A percentile compares a stretch with the other conserved stretches of the same genome.
Evolutionary conservation across 2,113 vertebrate species (phyloP).

Genomic region (Galbula dea): DNA sequence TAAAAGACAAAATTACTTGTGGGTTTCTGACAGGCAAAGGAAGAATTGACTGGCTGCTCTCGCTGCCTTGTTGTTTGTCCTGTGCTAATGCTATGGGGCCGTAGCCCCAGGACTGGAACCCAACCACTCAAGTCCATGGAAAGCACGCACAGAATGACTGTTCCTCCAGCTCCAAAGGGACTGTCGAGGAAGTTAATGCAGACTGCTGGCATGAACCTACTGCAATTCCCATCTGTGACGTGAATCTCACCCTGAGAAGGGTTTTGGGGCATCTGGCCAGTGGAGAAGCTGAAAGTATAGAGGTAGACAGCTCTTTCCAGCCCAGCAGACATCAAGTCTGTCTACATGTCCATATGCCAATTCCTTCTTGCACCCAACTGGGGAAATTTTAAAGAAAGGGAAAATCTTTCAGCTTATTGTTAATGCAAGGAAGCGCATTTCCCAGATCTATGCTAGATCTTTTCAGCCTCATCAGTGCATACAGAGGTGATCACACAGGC

Average conservation of each 20-base stretch:
- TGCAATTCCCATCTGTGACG: constrained; percentile 4
- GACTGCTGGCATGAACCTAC: background rate
- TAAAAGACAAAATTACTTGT: background rate
- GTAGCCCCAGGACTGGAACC: background rate
- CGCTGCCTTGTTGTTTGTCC: rapidly evolving
- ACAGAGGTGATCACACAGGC: background rate
- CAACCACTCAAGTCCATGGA: rapidly evolving
- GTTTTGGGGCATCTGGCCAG: constrained; percentile 27
- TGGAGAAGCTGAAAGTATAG: background rate
- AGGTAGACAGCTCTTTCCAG: constrained; percentile 7
- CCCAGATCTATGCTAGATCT: background rate
- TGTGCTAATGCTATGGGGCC: background rate
- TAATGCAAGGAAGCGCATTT: background rate
- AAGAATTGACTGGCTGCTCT: background rate
- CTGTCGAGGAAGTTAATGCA: background rate
- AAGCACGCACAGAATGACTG: background rate
- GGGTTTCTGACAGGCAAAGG: background rate
- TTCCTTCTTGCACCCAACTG: background rate
- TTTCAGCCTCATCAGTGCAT: background rate
- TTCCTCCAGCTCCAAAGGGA: background rate
- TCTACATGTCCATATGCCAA: background rate
- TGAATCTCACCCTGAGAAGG: background rate
- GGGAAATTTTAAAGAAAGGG: background rate
- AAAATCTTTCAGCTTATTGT: background rate
- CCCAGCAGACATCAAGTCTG: background rate